Conservation (phyloP, 2,797 vertebrate species). For the Varecia variegata region DNA sequence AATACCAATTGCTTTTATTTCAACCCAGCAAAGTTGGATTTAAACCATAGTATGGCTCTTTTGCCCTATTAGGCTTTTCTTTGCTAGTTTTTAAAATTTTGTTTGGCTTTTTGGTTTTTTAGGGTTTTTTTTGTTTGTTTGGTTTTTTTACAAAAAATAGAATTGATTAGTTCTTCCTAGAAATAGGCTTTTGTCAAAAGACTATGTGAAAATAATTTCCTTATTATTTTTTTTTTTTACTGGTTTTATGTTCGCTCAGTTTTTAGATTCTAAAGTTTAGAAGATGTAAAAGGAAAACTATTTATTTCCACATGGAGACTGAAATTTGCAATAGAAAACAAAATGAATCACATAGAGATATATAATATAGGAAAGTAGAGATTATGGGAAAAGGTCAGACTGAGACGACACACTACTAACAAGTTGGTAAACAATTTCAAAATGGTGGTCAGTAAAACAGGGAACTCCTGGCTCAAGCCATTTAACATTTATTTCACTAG, state of each 20-base stretch:
- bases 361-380: not conserved
- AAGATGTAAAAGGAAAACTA: not conserved
- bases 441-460: not conserved
- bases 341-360: not conserved
- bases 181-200: not conserved
- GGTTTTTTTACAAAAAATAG: not conserved
- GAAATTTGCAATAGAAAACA: not conserved
- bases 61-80: not conserved
- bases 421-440: not conserved
- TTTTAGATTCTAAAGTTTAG: not conserved
- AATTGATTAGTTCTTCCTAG: not conserved
- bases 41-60: not conserved
- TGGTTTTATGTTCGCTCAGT: not conserved
- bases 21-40: not conserved
- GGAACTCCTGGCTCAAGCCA: not conserved
- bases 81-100: not conserved
- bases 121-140: not conserved
- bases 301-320: not conserved
- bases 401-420: accelerated
- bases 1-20: not conserved
- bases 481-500: not conserved
- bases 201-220: not conserved
- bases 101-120: not conserved
- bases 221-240: not conserved
- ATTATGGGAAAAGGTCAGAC: not conserved